Base-by-base conservation (phyloP, 2,888 invertebrate genomes). In the Augiades crinisus region DNA sequence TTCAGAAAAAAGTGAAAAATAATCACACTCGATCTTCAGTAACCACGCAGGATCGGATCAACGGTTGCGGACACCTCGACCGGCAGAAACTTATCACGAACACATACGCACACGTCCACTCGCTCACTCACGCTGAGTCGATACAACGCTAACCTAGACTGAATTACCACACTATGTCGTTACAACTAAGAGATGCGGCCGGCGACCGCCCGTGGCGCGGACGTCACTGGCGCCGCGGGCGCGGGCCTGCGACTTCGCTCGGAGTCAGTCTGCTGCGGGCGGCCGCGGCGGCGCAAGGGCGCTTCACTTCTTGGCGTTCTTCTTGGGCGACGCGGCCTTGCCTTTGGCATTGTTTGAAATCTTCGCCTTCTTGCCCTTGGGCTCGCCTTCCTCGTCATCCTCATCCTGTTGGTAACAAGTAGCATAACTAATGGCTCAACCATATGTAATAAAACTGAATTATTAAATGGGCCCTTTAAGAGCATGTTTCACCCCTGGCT, bases 321-420 rank as follows among this genome's bases (percentile, higher is more conserved):
- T 94, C 91, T 94, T 94, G 81, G 93, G 93, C 64, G 92, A 92
- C 53, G 92, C 88, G 54, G 91, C 89, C 86, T 94, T 94, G 71
- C 93, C 93, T 81, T 93, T 92, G 73, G 92, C 90, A 70, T 93
- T 93, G 82, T 93, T 93, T 68, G 92, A 92, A 79, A 94, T 85
- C 89, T 94, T 94, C 81, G 93, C 92, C 73, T 94, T 94, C 85
- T 95, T 95, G 81, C 93, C 93, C 85, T 95, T 95, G 67, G 95
- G 94, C 80, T 94, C 94, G 31, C 94, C 94, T 14, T 95, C 95
- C 57, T 95, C 95, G 14, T 94, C 94, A 49, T 93, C 94, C 56
- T 94, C 94, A 54, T 93, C 93, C 81, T 93, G 73, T 12, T 59
- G 67, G n/a, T n/a, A n/a, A n/a, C n/a, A n/a, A n/a, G n/a, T n/a